A percentile compares a stretch with the other conserved stretches of the same genome.
phyloP scores from a whole-genome alignment of 2,888 invertebrate genomes.

The Amphiduros pacificus region DNA sequence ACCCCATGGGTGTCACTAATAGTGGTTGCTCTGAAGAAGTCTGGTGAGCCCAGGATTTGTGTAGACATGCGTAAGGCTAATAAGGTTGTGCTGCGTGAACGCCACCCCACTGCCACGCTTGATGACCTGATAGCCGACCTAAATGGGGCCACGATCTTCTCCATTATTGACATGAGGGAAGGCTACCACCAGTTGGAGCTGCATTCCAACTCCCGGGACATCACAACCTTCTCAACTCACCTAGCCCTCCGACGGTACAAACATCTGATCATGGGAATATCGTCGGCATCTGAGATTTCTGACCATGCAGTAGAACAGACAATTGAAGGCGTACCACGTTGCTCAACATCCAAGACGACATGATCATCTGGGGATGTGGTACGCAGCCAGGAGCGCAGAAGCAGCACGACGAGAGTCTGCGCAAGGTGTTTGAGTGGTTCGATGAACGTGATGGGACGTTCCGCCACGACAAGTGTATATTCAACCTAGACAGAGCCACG shows the following conservation, averaged over 20 bases:
- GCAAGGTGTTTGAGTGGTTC: no score
- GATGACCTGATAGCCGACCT: conserved; percentile 34
- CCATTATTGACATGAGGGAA: conserved; percentile 31
- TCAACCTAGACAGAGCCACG: no score
- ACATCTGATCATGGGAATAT: conserved; percentile 33
- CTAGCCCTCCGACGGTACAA: conserved; percentile 32
- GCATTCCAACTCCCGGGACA: conserved; percentile 33
- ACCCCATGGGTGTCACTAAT: conserved; percentile 8
- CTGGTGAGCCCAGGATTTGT: conserved; percentile 9
- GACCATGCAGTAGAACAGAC: conserved; percentile 56
- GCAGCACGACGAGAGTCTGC: no score
- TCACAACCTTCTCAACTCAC: conserved; percentile 36
- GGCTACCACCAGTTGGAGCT: conserved; percentile 37
- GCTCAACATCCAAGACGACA: conserved; percentile 56
- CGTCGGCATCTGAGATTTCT: conserved; percentile 59
- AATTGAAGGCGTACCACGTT: conserved; percentile 45
- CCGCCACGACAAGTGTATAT: no score
- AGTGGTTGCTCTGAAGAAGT: neutral
- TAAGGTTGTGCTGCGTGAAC: conserved; percentile 30
- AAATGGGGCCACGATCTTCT: conserved; percentile 32
- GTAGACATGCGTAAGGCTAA: conserved; percentile 37
- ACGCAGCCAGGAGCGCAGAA: no score
- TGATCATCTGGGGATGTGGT: no score
- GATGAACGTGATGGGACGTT: no score
- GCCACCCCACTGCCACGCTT: conserved; percentile 31